These are phyloP conservation scores for Noctua janthina DNA, from an alignment of 2,888 invertebrate species.

Conservation along the genomic window DNA sequence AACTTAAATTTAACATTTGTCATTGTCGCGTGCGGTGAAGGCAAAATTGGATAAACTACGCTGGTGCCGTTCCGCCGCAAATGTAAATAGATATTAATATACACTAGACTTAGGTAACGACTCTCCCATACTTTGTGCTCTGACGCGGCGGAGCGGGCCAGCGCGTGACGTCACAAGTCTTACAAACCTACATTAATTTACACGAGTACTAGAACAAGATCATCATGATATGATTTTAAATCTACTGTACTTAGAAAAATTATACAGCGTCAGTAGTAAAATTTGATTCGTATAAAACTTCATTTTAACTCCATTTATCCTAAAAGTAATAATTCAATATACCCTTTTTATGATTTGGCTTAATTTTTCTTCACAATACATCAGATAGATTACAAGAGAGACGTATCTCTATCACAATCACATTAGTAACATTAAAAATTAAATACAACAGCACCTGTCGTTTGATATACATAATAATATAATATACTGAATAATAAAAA, in stretches of 20 bases:
- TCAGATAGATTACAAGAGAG: conserved; percentile 86
- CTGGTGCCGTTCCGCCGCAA: conserved; percentile 51
- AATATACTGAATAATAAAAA: conserved; percentile 83
- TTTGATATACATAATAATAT: conserved; percentile 84
- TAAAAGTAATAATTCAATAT: conserved; percentile 88
- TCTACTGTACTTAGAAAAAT: conserved; percentile 88
- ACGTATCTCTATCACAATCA: conserved; percentile 85
- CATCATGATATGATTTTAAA: conserved; percentile 86
- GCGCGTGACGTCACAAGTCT: conserved; percentile 71
- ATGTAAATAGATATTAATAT: conserved; percentile 56
- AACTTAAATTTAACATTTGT: conserved; percentile 65
- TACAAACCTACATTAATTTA: conserved; percentile 80
- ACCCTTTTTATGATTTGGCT: conserved; percentile 90
- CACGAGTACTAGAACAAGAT: conserved; percentile 79
- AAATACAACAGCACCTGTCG: conserved; percentile 89
- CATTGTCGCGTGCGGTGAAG: conserved; percentile 68
- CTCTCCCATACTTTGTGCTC: conserved; percentile 70
- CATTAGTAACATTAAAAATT: conserved; percentile 86
- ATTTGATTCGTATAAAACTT: conserved; percentile 88
- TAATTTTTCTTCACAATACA: conserved; percentile 81
- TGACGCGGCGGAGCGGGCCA: conserved; percentile 61
- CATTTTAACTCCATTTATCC: conserved; percentile 85
- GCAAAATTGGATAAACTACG: conserved; percentile 66
- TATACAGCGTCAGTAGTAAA: conserved; percentile 86
- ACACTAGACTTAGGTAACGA: conserved; percentile 65